Percentiles rank a stretch among this genome's conserved stretches.
Evolutionary conservation across 2,797 vertebrate species (phyloP).

Genomic region (Gallinago solitaria): DNA sequence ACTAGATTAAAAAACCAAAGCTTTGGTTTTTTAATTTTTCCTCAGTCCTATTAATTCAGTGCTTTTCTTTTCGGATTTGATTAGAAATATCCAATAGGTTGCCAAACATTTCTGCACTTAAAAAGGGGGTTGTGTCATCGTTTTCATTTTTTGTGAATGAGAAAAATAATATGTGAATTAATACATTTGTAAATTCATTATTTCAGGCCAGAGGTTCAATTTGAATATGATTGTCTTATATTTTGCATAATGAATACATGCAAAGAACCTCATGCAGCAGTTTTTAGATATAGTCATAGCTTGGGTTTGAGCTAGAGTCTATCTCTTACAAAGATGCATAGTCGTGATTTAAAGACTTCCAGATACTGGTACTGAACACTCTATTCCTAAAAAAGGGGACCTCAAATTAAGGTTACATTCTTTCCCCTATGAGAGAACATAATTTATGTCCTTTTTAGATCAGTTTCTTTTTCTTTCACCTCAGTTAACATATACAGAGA

Average conservation of each 20-base stretch:
- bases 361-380: slow-evolving; percentile 7
- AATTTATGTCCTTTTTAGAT: slow-evolving; percentile 20
- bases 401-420: slow-evolving; percentile 36
- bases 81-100: neutral
- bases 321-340: neutral
- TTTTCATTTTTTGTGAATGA: neutral
- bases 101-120: neutral
- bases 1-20: neutral
- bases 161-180: neutral
- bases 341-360: slow-evolving; percentile 40
- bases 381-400: neutral
- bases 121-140: neutral
- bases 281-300: neutral
- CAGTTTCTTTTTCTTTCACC: slow-evolving; percentile 24
- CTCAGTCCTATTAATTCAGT: neutral
- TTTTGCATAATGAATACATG: neutral
- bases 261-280: neutral
- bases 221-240: neutral
- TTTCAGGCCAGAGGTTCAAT: neutral
- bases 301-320: neutral
- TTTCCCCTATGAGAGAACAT: neutral
- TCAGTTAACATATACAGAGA: slow-evolving; percentile 46
- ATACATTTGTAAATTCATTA: neutral
- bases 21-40: neutral
- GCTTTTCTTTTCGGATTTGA: neutral